Evolutionary conservation across 2,888 invertebrate species (phyloP), one percentile per base, ranked within the genome.

Genomic region (Zygogramma bicolorata): DNA sequence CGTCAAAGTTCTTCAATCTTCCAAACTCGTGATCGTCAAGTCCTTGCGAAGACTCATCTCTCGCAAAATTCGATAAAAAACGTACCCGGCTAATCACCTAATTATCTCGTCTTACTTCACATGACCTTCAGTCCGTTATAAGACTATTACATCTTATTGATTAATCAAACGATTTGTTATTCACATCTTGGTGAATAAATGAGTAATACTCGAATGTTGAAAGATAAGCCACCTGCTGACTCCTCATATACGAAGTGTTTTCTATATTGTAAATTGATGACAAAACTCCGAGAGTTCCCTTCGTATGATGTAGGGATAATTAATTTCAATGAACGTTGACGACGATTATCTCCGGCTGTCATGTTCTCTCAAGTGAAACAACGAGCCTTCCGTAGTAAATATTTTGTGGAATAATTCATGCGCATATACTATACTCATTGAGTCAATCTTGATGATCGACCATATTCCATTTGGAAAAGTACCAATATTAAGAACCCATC

Each of bases 61-160:
- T 73, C 73, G 75, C 74, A 65, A 75, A 79, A 77, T 76, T 74
- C 74, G 70, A 77, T 69, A 76, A 70, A 76, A 71, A 76, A 75
- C 69, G 59, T 74, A 76, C 71, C 75, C 73, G 73, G 68, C 71
- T 73, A 76, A 76, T 75, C 75, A 75, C 76, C 71, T 70, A 73
- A 71, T 71, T 68, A 68, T 70, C 70, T 71, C 59, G 71, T 71
- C 73, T 80, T 80, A 80, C 79, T 81, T 81, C 81, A 79, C 81
- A 79, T 77, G 81, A 78, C 81, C 81, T 81, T 81, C 80, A 78
- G 74, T 76, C 80, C 80, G 81, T 81, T 80, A 81, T 79, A 77
- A 75, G 73, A 75, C 71, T 77, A 79, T 79, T 79, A 77, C 77
- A 78, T 74, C 53, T 73, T 71, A 77, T 53, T 53, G 27, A 53